A percentile compares a stretch with the other conserved stretches of the same genome.
Evolutionary conservation across 2,888 invertebrate species (phyloP).

Genomic region (Synanthedon formicaeformis): DNA sequence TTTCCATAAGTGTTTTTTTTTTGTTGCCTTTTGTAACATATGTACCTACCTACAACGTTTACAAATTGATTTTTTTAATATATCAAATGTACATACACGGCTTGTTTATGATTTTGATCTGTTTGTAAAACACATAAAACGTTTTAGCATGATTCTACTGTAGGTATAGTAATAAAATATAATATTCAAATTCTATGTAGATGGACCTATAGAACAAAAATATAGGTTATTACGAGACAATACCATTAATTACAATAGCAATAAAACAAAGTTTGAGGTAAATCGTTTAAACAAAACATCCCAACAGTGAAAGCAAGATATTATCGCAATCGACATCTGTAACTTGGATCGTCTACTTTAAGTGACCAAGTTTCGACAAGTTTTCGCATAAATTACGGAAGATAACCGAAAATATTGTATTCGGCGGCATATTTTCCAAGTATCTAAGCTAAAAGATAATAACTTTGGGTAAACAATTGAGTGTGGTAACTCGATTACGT

Average conservation of each 20-base stretch:
- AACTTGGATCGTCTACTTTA: conserved; percentile 44
- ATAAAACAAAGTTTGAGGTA: background rate
- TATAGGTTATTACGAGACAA: background rate
- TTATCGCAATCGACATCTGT: conserved; percentile 52
- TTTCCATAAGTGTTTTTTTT: too few relatives aligned
- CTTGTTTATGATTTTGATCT: too few relatives aligned
- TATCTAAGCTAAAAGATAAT: conserved; percentile 36
- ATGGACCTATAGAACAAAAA: too few relatives aligned
- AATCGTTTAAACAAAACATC: conserved; percentile 7
- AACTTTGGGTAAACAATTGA: conserved; percentile 50
- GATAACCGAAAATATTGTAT: conserved; percentile 70
- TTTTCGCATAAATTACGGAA: conserved; percentile 63
- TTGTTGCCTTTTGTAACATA: too few relatives aligned
- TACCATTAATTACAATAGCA: background rate
- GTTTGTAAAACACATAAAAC: too few relatives aligned
- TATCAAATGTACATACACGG: too few relatives aligned
- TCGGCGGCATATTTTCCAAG: conserved; percentile 55
- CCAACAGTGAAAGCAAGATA: conserved; percentile 26
- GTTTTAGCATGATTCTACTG: too few relatives aligned
- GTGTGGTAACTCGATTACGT: conserved; percentile 27
- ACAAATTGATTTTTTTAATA: too few relatives aligned
- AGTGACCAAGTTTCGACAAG: conserved; percentile 53
- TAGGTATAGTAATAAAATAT: too few relatives aligned
- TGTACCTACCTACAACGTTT: too few relatives aligned
- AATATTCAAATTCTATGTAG: too few relatives aligned